These are phyloP conservation scores for Pinctada fucata DNA, from an alignment of 2,888 invertebrate genomes.

Conservation along the genomic window DNA sequence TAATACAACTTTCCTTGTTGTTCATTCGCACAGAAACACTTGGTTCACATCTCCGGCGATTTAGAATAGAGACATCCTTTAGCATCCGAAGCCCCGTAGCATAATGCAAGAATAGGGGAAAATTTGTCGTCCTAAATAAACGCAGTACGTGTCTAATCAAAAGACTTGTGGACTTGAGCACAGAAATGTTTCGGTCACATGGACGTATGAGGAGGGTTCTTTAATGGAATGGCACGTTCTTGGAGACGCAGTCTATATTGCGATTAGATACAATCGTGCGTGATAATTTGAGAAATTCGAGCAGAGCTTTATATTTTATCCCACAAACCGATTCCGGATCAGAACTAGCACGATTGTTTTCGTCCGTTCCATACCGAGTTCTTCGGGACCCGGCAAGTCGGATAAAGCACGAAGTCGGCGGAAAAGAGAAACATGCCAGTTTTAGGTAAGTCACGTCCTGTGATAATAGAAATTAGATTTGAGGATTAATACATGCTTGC, in stretches of 20 bases:
- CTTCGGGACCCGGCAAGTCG: background rate
- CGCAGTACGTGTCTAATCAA: background rate
- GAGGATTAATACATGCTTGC: background rate
- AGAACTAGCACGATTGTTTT: background rate
- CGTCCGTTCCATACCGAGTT: background rate
- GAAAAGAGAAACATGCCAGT: constrained; percentile 2
- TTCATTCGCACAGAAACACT: no score
- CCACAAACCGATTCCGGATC: background rate
- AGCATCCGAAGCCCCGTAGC: background rate
- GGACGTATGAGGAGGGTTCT: background rate
- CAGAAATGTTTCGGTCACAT: background rate
- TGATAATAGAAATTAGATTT: background rate
- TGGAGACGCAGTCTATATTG: background rate
- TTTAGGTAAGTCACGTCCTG: background rate
- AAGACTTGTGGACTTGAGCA: background rate
- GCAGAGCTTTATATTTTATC: background rate
- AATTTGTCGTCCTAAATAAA: background rate
- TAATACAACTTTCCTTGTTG: no score
- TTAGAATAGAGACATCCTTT: background rate
- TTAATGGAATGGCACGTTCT: constrained; percentile 2
- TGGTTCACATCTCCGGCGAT: no score
- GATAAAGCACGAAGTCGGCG: background rate
- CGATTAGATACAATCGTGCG: constrained; percentile 2
- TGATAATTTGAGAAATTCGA: background rate
- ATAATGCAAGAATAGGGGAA: background rate